Conservation (phyloP, 2,888 invertebrate species). For the Sabatieria punctata region DNA sequence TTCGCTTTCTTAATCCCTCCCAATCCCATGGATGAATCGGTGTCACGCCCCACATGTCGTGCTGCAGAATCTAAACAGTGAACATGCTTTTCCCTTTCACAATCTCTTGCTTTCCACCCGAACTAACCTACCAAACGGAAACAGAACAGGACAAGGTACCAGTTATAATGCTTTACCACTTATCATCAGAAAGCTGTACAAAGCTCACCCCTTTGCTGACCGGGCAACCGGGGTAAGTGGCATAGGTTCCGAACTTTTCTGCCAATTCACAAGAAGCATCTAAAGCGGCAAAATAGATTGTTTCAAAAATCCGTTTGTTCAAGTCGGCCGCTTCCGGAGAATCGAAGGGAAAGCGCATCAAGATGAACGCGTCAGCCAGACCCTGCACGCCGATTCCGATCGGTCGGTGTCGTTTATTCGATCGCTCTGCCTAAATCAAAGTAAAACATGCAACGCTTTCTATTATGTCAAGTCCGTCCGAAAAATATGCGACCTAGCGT, state of each 20-base stretch:
- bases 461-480: not conserved
- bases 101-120: too few species aligned
- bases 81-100: too few species aligned
- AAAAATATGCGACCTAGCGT: too few species aligned
- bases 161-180: too few species aligned
- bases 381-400: slow-evolving; percentile 87
- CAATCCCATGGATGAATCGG: slow-evolving; percentile 69
- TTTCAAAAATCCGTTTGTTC: slow-evolving; percentile 92
- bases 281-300: slow-evolving; percentile 86
- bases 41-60: slow-evolving; percentile 91
- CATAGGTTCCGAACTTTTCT: slow-evolving; percentile 58
- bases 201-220: slow-evolving; percentile 70
- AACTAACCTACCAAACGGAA: too few species aligned
- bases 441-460: too few species aligned
- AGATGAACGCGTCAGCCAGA: slow-evolving; percentile 82
- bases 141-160: too few species aligned
- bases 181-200: too few species aligned
- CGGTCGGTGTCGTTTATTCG: slow-evolving; percentile 58
- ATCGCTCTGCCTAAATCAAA: slow-evolving; percentile 40
- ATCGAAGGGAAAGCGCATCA: slow-evolving; percentile 82
- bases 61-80: slow-evolving; percentile 62
- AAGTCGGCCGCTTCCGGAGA: slow-evolving; percentile 63
- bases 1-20: slow-evolving; percentile 59
- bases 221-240: slow-evolving; percentile 76
- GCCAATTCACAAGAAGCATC: slow-evolving; percentile 90